Conservation (phyloP, 2,113 vertebrate species). For the Meleagris gallopavo region DNA sequence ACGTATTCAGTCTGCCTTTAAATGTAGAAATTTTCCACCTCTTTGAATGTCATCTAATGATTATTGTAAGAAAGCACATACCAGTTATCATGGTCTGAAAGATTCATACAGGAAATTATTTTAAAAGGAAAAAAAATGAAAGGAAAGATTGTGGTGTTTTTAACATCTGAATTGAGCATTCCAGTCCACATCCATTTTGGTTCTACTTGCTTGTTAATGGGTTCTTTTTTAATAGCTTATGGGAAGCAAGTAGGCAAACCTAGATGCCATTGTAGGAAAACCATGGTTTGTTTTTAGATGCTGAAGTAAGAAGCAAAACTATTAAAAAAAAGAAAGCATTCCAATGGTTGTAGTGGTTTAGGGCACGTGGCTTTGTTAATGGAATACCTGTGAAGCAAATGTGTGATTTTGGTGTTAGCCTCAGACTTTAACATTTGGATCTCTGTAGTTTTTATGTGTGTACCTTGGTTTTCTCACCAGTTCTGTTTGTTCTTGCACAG, state of each 20-base stretch:
- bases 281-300: not conserved
- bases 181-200: not conserved
- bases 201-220: not conserved
- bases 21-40: not conserved
- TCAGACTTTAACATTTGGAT: not conserved
- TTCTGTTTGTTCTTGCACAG: slow-evolving; percentile 70
- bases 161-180: not conserved
- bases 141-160: not conserved
- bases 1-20: not conserved
- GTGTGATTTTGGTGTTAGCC: not conserved
- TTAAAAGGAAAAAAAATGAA: not conserved
- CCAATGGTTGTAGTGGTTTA: not conserved
- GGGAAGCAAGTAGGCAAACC: not conserved
- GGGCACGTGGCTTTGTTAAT: not conserved
- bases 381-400: not conserved
- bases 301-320: not conserved
- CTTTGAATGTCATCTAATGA: not conserved
- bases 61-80: not conserved
- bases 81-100: not conserved
- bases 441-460: not conserved
- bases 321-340: not conserved
- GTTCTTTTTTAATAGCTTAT: not conserved
- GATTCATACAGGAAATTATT: not conserved
- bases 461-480: not conserved
- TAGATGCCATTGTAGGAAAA: not conserved